These are phyloP conservation scores for Agonopterix subpropinquella DNA, from an alignment of 2,888 invertebrate genomes.

Conservation along the genomic window DNA sequence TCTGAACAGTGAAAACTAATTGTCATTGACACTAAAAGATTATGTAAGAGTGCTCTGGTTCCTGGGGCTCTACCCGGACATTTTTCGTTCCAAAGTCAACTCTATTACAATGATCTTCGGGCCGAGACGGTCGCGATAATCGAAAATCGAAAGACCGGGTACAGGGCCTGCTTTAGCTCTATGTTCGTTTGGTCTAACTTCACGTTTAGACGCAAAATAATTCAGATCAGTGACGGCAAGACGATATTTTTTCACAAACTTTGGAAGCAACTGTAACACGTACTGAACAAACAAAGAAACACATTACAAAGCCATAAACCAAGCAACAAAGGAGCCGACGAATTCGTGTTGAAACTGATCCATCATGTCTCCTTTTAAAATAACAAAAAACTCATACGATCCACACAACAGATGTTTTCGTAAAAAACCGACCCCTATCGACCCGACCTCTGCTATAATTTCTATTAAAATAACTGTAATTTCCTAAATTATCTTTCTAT, in stretches of 20 bases:
- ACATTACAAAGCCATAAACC: constrained; percentile 73
- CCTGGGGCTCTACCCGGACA: too few relatives aligned
- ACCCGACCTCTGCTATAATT: constrained; percentile 50
- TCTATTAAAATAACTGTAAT: constrained; percentile 66
- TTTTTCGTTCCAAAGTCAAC: too few relatives aligned
- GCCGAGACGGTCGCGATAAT: too few relatives aligned
- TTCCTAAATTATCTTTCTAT: constrained; percentile 57
- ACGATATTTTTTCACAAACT: constrained; percentile 35
- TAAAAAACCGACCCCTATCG: constrained; percentile 63
- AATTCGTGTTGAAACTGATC: constrained; percentile 74
- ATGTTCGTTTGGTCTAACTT: too few relatives aligned
- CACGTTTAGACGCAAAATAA: neutral
- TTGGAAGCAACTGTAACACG: constrained; percentile 58
- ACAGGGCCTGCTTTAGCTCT: too few relatives aligned
- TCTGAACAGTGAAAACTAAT: too few relatives aligned
- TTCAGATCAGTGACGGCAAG: neutral
- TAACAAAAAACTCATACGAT: constrained; percentile 68
- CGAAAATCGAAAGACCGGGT: too few relatives aligned
- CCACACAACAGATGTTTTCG: constrained; percentile 71
- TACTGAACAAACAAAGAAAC: constrained; percentile 73
- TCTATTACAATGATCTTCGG: too few relatives aligned
- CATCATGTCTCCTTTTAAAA: constrained; percentile 75
- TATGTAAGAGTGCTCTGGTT: too few relatives aligned
- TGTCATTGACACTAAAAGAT: too few relatives aligned
- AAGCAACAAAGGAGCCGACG: constrained; percentile 70